phyloP scores from a whole-genome alignment of 2,113 vertebrate species.

The Tapirus terrestris region DNA sequence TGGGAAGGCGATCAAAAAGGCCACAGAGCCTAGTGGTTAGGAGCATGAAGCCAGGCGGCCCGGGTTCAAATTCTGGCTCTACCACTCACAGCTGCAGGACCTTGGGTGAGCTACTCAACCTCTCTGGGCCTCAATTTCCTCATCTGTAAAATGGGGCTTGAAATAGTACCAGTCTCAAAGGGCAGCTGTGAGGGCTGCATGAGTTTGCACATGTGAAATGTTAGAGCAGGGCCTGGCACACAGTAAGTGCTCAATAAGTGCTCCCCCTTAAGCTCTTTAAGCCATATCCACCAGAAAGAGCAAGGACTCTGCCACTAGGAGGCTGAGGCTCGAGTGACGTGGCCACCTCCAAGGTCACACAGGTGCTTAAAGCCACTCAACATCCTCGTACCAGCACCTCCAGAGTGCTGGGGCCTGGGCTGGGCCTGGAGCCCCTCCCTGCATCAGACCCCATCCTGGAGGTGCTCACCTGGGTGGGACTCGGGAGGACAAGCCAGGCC shows the following conservation, averaged over 20 bases:
- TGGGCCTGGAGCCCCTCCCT: fast-evolving
- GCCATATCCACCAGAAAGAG: neutral
- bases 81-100: neutral
- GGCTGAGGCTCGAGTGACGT: neutral
- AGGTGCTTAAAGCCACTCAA: neutral
- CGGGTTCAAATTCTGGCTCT: neutral
- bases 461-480: neutral
- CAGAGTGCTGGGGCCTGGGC: neutral
- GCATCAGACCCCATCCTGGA: neutral
- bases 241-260: neutral
- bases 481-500: neutral
- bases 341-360: neutral
- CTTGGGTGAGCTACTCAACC: neutral
- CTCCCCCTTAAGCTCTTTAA: neutral
- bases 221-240: neutral
- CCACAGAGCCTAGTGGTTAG: too few relatives aligned
- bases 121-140: neutral
- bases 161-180: neutral
- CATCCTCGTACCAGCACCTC: fast-evolving
- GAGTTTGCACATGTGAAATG: neutral
- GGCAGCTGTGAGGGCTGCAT: neutral
- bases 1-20: neutral
- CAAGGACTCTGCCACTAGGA: neutral
- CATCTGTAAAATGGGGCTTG: neutral
- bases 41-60: neutral